Base-by-base conservation (phyloP, 2,888 invertebrate genomes). In the Cordylochernes scorpioides region DNA sequence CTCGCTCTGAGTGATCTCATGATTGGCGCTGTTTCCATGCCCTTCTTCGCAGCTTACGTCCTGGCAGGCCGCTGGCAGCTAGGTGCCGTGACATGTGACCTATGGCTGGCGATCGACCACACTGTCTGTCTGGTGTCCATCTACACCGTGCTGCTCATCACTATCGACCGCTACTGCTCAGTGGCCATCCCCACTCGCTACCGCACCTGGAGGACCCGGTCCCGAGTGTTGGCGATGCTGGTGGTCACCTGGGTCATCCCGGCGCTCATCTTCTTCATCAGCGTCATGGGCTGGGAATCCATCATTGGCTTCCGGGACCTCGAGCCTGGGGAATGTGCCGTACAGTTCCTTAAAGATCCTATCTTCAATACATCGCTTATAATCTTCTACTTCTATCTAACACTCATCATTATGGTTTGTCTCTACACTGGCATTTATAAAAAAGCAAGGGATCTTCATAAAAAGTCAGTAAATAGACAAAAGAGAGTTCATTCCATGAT, bases 271-370 rank as follows among this genome's bases (percentile, higher is more conserved):
- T 97, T 97, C 57, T 94, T 94, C 55, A 82, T 84, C 41, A 84
- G 86, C 38, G 94, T 99, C 42, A 88, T 97, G 49, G 94, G 94
- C 24, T 97, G 94, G 88, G 91, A 91, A 50, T 84, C 86, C 52
- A 94, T 94, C 49, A 74, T 84, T 25, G 91, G 91, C 13, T 74
- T 71, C 48, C 62, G 88, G 35, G 80, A 86, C 44, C 61, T 88
- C 29, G 58, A 67, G 43, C 74, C 75, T 9, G 75, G 75, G 2
- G 71, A 80, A 54, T 94, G 91, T 50, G 74, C 80, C 32, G 91
- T 94, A 10, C 91, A 94, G 55, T 97, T 97, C 56, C 64, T 94
- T 36, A 86, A 86, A 53, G 84, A 94, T 53, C 84, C 91, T 1
- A 68, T 88, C 30, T 91, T 97, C 53, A 94, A 94, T 52, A 88